A percentile compares a stretch with the other conserved stretches of the same genome.
These are phyloP conservation scores for Lycia hirtaria DNA, from an alignment of 2,888 invertebrate species.

Conservation along the genomic window DNA sequence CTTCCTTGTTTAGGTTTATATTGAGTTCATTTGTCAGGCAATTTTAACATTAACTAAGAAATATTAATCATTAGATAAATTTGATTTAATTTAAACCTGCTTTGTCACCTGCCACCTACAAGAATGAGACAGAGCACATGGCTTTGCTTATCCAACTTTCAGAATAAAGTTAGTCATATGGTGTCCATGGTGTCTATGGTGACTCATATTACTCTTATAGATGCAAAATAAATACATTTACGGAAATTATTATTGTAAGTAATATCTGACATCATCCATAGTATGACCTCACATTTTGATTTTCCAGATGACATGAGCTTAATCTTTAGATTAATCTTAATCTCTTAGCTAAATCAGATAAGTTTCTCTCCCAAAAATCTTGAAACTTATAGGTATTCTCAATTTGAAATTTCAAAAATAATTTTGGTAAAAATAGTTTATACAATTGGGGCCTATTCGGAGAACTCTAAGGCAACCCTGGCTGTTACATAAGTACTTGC, in stretches of 20 bases:
- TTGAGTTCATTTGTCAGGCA: background rate
- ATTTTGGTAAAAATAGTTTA: background rate
- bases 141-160: no score
- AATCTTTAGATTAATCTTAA: no score
- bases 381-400: no score
- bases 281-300: conserved; percentile 43
- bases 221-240: background rate
- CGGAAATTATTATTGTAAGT: conserved; percentile 27
- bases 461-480: background rate
- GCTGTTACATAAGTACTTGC: no score
- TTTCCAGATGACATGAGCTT: conserved; percentile 8
- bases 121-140: background rate
- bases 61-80: background rate
- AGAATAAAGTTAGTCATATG: background rate
- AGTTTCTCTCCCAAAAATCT: no score
- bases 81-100: background rate
- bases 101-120: background rate
- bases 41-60: background rate
- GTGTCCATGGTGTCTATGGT: background rate
- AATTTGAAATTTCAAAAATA: background rate
- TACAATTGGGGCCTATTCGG: background rate
- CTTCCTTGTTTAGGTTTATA: background rate
- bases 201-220: background rate
- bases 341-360: no score
- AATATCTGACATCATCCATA: conserved; percentile 44